Evolutionary conservation across 2,888 invertebrate species (phyloP).

Genomic region (Melitaea athalia): DNA sequence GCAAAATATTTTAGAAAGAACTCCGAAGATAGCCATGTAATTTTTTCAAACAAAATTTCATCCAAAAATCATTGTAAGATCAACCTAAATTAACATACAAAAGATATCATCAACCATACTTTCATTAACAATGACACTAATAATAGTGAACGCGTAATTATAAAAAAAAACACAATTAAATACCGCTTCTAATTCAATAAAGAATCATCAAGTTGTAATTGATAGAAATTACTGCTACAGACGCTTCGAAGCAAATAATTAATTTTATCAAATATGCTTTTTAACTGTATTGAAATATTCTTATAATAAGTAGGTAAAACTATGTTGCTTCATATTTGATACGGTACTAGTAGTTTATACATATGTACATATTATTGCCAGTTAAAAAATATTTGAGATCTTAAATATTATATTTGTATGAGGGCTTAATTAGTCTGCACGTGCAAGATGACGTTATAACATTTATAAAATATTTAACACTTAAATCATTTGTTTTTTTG

Average conservation of each 20-base stretch:
- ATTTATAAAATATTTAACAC: not conserved
- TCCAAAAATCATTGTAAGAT: not conserved
- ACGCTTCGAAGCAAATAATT: too few species aligned
- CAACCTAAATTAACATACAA: not conserved
- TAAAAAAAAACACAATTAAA: not conserved
- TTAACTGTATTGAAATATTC: too few species aligned
- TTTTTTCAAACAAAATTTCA: not conserved
- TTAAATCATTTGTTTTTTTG: not conserved
- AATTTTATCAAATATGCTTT: too few species aligned
- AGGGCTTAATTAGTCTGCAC: not conserved
- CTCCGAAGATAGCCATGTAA: too few species aligned
- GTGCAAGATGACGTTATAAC: not conserved
- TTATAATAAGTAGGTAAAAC: too few species aligned
- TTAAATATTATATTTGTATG: not conserved
- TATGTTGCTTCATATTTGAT: too few species aligned
- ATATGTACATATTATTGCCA: too few species aligned
- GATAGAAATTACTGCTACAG: not conserved
- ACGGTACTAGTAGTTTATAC: too few species aligned
- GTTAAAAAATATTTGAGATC: not conserved
- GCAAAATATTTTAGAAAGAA: too few species aligned
- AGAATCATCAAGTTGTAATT: slow-evolving; percentile 2
- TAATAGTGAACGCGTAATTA: not conserved
- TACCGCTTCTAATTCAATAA: not conserved
- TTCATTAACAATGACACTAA: not conserved
- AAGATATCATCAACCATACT: not conserved